phyloP scores from a whole-genome alignment of 37 sponge, comb jelly and placozoan genomes.

The Chondrilla cf. caribensis region DNA sequence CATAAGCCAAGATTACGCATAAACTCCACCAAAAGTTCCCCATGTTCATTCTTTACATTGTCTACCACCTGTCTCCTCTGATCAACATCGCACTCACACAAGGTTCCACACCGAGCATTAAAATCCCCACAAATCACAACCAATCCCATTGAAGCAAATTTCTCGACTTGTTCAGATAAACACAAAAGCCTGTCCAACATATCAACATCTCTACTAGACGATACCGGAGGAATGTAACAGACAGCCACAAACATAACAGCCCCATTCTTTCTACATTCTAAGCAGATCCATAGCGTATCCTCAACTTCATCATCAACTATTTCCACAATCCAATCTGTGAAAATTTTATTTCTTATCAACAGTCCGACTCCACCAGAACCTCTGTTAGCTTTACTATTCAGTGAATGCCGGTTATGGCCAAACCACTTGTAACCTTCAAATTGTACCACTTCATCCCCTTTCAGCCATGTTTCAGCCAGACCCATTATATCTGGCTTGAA shows the following conservation, averaged over 20 bases:
- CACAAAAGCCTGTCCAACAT: not conserved
- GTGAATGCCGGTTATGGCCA: not conserved
- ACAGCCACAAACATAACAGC: not conserved
- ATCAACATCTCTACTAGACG: not conserved
- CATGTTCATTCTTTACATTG: not conserved
- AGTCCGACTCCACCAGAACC: slow-evolving; percentile 18
- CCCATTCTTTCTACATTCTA: not conserved
- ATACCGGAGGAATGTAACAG: slow-evolving; percentile 6
- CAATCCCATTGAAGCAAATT: not conserved
- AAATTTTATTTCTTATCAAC: not conserved
- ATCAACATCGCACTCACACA: not conserved
- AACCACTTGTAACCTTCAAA: slow-evolving; percentile 10
- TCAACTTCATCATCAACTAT: not conserved
- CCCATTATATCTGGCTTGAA: not conserved
- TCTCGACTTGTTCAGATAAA: not conserved
- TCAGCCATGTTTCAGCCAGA: slow-evolving; percentile 5
- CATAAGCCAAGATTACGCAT: not conserved
- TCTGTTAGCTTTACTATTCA: not conserved
- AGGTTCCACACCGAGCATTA: not conserved
- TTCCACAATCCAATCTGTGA: not conserved
- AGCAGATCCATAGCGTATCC: not conserved
- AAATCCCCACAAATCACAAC: slow-evolving; percentile 12
- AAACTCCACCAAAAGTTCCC: not conserved
- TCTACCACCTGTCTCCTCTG: not conserved
- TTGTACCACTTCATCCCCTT: not conserved